phyloP scores from a whole-genome alignment of 2,113 vertebrate species.

The Corythornis vintsioides region DNA sequence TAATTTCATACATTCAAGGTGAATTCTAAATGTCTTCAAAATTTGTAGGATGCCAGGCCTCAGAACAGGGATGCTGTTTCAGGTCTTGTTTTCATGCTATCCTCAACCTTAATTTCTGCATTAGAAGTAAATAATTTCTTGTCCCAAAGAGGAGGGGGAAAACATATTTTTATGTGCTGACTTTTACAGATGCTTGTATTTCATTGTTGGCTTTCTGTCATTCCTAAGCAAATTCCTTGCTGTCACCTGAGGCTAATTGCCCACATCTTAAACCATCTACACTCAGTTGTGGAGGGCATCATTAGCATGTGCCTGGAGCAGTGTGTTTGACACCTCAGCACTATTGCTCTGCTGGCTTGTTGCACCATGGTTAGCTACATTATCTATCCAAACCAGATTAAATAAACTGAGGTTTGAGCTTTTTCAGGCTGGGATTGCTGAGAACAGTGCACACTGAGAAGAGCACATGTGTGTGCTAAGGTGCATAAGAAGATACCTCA shows the following conservation, averaged over 20 bases:
- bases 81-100: not conserved
- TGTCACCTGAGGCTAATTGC: not conserved
- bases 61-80: not conserved
- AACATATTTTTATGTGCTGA: not conserved
- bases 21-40: not conserved
- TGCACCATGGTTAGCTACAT: not conserved
- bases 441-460: not conserved
- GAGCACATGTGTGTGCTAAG: fast-evolving
- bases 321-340: not conserved
- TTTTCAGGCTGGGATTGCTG: not conserved
- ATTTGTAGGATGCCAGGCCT: not conserved
- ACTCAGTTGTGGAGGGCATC: not conserved
- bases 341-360: not conserved
- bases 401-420: not conserved
- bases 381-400: not conserved
- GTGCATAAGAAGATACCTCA: not conserved
- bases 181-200: not conserved
- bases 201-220: not conserved
- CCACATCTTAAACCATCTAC: not conserved
- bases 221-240: not conserved
- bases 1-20: not conserved
- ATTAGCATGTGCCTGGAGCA: not conserved
- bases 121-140: not conserved
- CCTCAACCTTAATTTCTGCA: not conserved
- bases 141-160: not conserved